Conservation (phyloP, 2,113 vertebrate species). For the Pseudonaja textilis region DNA sequence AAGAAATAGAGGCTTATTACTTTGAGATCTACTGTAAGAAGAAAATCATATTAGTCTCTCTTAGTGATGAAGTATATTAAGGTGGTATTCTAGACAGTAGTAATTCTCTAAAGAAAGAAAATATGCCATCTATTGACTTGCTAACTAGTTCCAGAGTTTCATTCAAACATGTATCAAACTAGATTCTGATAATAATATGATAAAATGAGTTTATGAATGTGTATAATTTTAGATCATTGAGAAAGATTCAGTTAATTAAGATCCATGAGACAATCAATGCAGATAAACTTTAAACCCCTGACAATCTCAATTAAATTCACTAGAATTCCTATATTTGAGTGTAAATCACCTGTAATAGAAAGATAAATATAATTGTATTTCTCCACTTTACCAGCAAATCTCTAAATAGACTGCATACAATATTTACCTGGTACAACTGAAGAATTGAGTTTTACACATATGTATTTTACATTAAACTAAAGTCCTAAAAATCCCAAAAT, state of each 20-base stretch:
- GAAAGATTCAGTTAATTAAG: background rate
- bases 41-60: background rate
- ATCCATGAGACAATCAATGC: background rate
- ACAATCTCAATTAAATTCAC: background rate
- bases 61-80: background rate
- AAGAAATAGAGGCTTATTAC: background rate
- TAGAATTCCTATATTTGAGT: background rate
- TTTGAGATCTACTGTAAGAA: background rate
- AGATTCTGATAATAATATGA: background rate
- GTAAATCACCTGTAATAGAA: background rate
- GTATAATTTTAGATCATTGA: background rate
- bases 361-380: background rate
- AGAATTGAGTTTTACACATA: background rate
- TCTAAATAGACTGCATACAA: background rate
- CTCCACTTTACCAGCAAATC: background rate
- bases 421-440: background rate
- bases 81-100: background rate
- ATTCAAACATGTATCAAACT: background rate
- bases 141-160: background rate
- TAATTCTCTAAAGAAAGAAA: background rate
- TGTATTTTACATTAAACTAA: background rate
- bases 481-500: background rate
- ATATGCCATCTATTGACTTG: background rate
- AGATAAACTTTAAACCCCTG: background rate
- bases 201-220: background rate